phyloP scores from a whole-genome alignment of 2,113 vertebrate species.

The Etheostoma spectabile region DNA sequence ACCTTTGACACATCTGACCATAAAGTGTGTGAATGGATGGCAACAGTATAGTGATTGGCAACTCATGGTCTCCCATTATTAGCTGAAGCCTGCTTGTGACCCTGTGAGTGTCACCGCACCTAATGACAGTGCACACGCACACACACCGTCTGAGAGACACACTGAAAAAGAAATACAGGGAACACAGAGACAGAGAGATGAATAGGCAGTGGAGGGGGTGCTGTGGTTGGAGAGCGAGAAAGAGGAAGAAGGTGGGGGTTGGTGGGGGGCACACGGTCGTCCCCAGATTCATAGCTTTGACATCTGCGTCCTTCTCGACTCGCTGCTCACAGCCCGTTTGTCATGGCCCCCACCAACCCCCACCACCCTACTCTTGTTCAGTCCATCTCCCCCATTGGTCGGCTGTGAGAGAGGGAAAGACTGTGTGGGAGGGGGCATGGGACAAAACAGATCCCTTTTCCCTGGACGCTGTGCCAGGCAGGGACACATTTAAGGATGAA shows the following conservation, averaged over 20 bases:
- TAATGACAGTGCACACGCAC: conserved; percentile 36
- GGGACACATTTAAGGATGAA: conserved; percentile 77
- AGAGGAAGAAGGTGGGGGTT: not conserved
- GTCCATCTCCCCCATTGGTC: conserved; percentile 67
- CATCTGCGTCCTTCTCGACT: conserved; percentile 99
- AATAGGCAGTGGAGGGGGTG: conserved; percentile 66
- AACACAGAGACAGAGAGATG: conserved; percentile 37
- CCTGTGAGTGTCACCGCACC: conserved; percentile 68
- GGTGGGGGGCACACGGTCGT: conserved; percentile 41
- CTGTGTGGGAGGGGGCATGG: conserved; percentile 34
- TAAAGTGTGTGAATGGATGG: conserved; percentile 59
- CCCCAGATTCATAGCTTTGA: conserved; percentile 91
- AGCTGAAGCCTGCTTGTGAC: conserved; percentile 64
- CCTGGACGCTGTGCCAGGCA: conserved; percentile 68
- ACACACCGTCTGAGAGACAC: conserved; percentile 30
- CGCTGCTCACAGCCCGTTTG: conserved; percentile 90
- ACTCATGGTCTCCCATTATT: conserved; percentile 50
- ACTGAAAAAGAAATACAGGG: conserved; percentile 47
- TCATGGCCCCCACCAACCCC: conserved; percentile 70
- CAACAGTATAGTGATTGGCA: conserved; percentile 65
- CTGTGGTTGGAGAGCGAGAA: conserved; percentile 34
- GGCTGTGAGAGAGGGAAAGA: conserved; percentile 63
- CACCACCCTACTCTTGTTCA: conserved; percentile 33
- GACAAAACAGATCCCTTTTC: conserved; percentile 71
- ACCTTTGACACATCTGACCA: conserved; percentile 41